Conservation (phyloP, 92 coral and sea anemone genomes). For the Pocillopora meandrina region DNA sequence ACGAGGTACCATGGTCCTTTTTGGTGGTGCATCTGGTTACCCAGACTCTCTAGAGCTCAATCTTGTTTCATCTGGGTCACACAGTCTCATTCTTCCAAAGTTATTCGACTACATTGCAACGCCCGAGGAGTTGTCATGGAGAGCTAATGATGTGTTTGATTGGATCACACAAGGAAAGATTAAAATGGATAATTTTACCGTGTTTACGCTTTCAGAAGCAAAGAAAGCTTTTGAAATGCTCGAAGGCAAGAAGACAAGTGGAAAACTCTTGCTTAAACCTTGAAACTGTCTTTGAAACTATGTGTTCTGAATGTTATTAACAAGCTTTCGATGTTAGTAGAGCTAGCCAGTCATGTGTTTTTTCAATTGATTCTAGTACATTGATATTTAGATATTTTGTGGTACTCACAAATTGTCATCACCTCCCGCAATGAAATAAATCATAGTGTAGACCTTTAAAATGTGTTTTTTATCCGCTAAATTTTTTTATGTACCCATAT, state of each 20-base stretch:
- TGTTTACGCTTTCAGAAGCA: slow-evolving; percentile 42
- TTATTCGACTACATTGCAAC: slow-evolving; percentile 36
- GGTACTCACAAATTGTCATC: no score
- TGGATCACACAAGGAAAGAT: slow-evolving; percentile 49
- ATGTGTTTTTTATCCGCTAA: no score
- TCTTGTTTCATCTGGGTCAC: slow-evolving; percentile 25
- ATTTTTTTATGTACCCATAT: no score
- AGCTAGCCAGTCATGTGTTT: no score
- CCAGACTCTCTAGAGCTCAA: slow-evolving; percentile 41
- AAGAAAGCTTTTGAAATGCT: slow-evolving; percentile 47
- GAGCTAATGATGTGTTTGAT: slow-evolving; percentile 26
- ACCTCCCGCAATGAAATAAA: no score
- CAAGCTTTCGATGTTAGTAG: no score
- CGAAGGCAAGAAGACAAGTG: slow-evolving; percentile 42
- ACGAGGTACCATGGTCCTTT: slow-evolving; percentile 55
- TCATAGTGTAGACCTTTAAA: no score
- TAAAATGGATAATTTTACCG: slow-evolving; percentile 41
- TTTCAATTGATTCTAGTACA: no score
- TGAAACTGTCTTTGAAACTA: background rate
- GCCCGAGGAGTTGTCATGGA: slow-evolving; percentile 23
- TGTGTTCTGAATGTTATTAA: no score
- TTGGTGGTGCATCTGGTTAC: slow-evolving; percentile 59
- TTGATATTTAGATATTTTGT: no score
- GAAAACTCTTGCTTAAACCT: slow-evolving; percentile 47
- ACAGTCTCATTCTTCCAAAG: slow-evolving; percentile 17